Percentiles rank a stretch among this genome's conserved stretches.
phyloP scores from a whole-genome alignment of 2,797 vertebrate genomes.

The Sandelia bainsii region DNA sequence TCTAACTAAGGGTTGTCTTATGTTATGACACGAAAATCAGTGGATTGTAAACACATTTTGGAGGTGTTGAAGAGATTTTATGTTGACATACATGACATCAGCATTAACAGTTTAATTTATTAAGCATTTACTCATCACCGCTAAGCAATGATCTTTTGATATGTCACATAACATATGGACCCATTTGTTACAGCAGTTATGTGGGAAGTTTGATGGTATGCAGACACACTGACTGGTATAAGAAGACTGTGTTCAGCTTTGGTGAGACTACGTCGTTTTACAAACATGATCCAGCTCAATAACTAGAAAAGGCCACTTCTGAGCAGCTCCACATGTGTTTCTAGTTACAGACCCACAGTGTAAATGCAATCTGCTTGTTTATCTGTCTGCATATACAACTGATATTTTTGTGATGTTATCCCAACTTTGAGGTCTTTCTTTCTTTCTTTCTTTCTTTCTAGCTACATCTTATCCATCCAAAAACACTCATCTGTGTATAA shows the following conservation, averaged over 20 bases:
- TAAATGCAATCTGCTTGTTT: constrained; percentile 24
- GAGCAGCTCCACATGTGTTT: constrained; percentile 41
- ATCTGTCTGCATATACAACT: constrained; percentile 15
- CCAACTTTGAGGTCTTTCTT: constrained; percentile 3
- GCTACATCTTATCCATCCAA: neutral
- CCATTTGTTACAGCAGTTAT: constrained; percentile 29
- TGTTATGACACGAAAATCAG: constrained; percentile 29
- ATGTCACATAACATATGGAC: neutral
- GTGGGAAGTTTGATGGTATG: neutral
- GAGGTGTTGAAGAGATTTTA: constrained; percentile 20
- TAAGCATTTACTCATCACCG: constrained; percentile 36
- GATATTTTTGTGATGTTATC: constrained; percentile 3
- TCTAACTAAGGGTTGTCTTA: constrained; percentile 17
- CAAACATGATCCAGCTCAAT: neutral
- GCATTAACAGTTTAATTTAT: constrained; percentile 23
- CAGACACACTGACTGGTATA: neutral
- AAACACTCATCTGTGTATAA: too few relatives aligned
- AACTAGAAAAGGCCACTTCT: constrained; percentile 15
- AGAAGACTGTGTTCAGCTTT: neutral
- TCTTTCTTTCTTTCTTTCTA: neutral
- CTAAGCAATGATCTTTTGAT: constrained; percentile 13
- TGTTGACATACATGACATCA: constrained; percentile 30
- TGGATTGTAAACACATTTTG: constrained; percentile 2
- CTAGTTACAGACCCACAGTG: constrained; percentile 24
- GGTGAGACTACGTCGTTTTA: neutral